A percentile compares a stretch with the other conserved stretches of the same genome.
These are phyloP conservation scores for Emys orbicularis DNA, from an alignment of 2,797 vertebrate species.

Conservation along the genomic window DNA sequence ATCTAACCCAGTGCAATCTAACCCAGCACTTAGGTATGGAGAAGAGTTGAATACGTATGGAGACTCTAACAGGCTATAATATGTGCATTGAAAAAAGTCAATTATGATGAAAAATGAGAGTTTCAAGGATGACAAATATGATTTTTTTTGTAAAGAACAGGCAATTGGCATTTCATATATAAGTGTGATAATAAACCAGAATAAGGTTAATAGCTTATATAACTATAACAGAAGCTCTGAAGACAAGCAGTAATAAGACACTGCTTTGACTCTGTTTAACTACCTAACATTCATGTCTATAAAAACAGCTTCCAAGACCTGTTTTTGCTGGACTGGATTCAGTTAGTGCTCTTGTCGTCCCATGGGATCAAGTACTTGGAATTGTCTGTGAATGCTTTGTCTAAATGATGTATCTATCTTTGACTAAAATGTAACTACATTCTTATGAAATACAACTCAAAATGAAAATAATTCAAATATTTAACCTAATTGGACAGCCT, in stretches of 20 bases:
- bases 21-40: background rate
- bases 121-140: slow-evolving; percentile 51
- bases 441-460: background rate
- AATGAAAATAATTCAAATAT: background rate
- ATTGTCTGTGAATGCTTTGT: slow-evolving; percentile 34
- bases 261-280: slow-evolving; percentile 54
- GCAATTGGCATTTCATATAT: slow-evolving; percentile 31
- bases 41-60: rapidly evolving
- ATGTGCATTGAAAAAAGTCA: background rate
- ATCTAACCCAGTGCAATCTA: background rate
- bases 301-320: slow-evolving; percentile 68
- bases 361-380: slow-evolving; percentile 53
- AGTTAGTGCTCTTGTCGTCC: slow-evolving; percentile 45
- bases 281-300: slow-evolving; percentile 57
- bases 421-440: background rate
- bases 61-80: slow-evolving; percentile 20
- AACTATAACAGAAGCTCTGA: slow-evolving; percentile 63
- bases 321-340: slow-evolving; percentile 67
- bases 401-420: background rate
- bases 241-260: slow-evolving; percentile 61
- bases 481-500: background rate
- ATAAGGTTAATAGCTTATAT: slow-evolving; percentile 38
- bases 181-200: slow-evolving; percentile 56
- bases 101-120: slow-evolving; percentile 44
- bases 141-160: slow-evolving; percentile 19